Evolutionary conservation across 2,888 invertebrate species (phyloP).

Genomic region (Eucera pruinosa): DNA sequence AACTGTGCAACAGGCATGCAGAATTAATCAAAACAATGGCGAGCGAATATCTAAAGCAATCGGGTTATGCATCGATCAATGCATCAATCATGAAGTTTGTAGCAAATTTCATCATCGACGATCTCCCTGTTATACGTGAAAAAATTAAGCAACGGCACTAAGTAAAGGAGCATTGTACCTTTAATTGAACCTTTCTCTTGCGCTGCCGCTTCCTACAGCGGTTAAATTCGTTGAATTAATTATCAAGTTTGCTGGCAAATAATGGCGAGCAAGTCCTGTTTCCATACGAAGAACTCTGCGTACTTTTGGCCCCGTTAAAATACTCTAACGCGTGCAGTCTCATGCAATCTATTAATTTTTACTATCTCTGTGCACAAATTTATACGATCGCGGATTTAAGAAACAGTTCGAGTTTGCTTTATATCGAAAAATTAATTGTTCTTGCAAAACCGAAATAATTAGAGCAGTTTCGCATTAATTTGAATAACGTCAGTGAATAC

Average conservation of each 20-base stretch:
- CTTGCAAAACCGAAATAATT: no score
- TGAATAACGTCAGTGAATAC: no score
- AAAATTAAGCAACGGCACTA: conserved; percentile 29
- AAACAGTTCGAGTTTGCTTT: no score
- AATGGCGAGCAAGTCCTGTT: conserved; percentile 16
- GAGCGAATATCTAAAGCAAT: conserved; percentile 2
- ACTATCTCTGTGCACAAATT: no score
- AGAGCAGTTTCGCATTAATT: no score
- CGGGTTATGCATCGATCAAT: conserved; percentile 22
- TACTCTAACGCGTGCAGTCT: no score
- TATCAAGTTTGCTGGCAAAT: conserved; percentile 41
- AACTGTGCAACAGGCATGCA: no score
- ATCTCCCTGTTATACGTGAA: conserved; percentile 14
- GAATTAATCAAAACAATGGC: no score
- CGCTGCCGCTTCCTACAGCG: conserved; percentile 9
- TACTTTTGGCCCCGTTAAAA: no score
- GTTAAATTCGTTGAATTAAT: conserved; percentile 45
- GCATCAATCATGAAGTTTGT: neutral
- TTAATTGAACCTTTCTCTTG: conserved; percentile 46
- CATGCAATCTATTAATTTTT: no score
- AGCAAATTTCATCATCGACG: conserved; percentile 28
- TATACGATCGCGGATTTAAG: no score
- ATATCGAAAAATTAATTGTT: no score
- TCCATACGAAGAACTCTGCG: conserved; percentile 1
- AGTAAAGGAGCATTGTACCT: conserved; percentile 28